A percentile compares a stretch with the other conserved stretches of the same genome.
phyloP scores from a whole-genome alignment of 1,140 invertebrate genomes.

The Chrysopa pallens region DNA sequence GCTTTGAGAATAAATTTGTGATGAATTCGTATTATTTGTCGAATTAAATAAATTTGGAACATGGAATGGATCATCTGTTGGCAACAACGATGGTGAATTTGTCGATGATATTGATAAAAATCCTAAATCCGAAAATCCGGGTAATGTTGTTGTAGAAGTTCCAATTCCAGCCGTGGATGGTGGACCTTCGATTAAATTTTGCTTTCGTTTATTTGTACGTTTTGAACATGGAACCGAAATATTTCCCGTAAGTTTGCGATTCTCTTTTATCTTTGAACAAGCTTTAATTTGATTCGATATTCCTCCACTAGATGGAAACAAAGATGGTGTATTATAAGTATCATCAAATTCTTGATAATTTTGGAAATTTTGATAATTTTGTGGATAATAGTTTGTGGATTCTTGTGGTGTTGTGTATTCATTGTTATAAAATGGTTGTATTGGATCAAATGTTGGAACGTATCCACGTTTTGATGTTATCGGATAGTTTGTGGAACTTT shows the following conservation, averaged over 20 bases:
- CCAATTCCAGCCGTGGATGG: too few species aligned
- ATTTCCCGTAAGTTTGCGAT: neutral
- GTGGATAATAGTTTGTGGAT: neutral
- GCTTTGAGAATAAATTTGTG: too few species aligned
- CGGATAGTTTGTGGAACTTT: too few species aligned
- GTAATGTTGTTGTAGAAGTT: constrained; percentile 3
- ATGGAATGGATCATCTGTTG: too few species aligned
- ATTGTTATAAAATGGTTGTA: neutral
- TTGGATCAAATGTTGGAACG: constrained; percentile 9
- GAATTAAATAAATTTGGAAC: too few species aligned
- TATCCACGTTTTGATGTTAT: too few species aligned
- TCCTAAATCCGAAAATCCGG: constrained; percentile 17
- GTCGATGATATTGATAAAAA: constrained; percentile 18
- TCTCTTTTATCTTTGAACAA: neutral
- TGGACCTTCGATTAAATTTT: neutral
- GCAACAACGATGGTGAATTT: constrained; percentile 14
- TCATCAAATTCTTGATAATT: neutral
- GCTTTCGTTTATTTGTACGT: neutral
- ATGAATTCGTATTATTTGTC: too few species aligned
- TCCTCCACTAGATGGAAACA: neutral
- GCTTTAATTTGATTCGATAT: neutral
- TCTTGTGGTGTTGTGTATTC: neutral
- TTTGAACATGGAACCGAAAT: neutral
- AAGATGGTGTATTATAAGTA: neutral
- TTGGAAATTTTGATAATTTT: neutral